A percentile compares a stretch with the other conserved stretches of the same genome.
phyloP scores from a whole-genome alignment of 2,888 invertebrate species.

The Amphipyra berbera region DNA sequence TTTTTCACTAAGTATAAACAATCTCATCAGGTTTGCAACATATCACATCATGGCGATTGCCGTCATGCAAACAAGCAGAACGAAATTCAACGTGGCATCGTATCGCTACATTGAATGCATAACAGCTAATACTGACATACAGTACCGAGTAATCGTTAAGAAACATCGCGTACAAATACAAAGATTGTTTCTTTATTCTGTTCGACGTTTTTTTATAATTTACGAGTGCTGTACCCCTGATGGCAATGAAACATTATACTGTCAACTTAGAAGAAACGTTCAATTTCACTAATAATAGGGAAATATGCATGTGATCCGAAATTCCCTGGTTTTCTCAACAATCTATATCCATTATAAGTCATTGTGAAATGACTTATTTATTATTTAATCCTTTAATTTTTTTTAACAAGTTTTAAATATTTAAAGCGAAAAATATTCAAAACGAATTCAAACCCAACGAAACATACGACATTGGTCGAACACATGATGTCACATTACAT shows the following conservation, averaged over 20 bases:
- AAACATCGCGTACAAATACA: background rate
- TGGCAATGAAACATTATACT: background rate
- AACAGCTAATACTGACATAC: background rate
- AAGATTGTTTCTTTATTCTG: background rate
- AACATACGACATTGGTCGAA: too few species aligned
- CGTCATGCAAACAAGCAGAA: too few species aligned
- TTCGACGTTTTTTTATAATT: background rate
- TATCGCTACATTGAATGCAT: background rate
- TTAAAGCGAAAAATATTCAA: too few species aligned
- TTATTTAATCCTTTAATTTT: too few species aligned
- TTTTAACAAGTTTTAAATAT: too few species aligned
- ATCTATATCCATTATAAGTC: too few species aligned
- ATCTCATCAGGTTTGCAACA: constrained; percentile 1
- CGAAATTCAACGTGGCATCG: too few species aligned
- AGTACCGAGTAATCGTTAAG: background rate
- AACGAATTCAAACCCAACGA: too few species aligned
- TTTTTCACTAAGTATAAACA: constrained; percentile 4
- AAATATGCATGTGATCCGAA: too few species aligned
- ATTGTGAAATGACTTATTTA: too few species aligned
- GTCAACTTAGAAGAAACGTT: constrained; percentile 8
- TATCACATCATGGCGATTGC: background rate
- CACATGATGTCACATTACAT: too few species aligned
- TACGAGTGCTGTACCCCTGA: background rate
- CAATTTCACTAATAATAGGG: background rate
- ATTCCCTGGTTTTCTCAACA: too few species aligned